These are phyloP conservation scores for Cheumatopsyche charites DNA, from an alignment of 1,140 invertebrate genomes.

Conservation along the genomic window DNA sequence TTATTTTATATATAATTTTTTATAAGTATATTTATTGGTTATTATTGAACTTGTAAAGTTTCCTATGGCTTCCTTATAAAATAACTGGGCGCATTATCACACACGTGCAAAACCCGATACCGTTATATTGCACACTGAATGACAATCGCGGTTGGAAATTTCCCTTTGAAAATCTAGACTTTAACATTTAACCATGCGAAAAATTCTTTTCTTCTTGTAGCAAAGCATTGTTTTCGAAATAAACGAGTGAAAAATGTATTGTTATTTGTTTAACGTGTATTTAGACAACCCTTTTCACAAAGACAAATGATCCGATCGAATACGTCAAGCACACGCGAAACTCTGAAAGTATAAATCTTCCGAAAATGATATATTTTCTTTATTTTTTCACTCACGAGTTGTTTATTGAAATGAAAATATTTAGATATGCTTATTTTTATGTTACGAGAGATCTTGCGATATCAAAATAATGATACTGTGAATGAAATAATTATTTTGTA, in stretches of 20 bases:
- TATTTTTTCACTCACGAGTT: background rate
- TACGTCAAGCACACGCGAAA: constrained; percentile 26
- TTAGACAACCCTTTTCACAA: constrained; percentile 1
- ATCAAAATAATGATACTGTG: too few relatives aligned
- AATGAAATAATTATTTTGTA: background rate
- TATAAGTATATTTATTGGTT: too few relatives aligned
- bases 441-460: too few relatives aligned
- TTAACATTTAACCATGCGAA: background rate
- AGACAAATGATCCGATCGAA: constrained; percentile 28
- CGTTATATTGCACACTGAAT: too few relatives aligned
- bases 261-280: background rate
- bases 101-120: too few relatives aligned
- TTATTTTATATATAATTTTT: background rate
- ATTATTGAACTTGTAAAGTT: too few relatives aligned
- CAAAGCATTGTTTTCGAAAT: too few relatives aligned
- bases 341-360: constrained; percentile 8
- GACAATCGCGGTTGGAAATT: background rate
- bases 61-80: too few relatives aligned
- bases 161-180: background rate
- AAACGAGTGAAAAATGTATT: too few relatives aligned
- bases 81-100: too few relatives aligned
- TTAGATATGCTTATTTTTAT: too few relatives aligned
- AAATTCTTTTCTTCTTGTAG: background rate
- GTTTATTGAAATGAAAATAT: background rate
- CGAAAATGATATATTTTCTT: background rate